These are phyloP conservation scores for Leguminivora glycinivorella DNA, from an alignment of 1,140 invertebrate genomes.

Conservation along the genomic window DNA sequence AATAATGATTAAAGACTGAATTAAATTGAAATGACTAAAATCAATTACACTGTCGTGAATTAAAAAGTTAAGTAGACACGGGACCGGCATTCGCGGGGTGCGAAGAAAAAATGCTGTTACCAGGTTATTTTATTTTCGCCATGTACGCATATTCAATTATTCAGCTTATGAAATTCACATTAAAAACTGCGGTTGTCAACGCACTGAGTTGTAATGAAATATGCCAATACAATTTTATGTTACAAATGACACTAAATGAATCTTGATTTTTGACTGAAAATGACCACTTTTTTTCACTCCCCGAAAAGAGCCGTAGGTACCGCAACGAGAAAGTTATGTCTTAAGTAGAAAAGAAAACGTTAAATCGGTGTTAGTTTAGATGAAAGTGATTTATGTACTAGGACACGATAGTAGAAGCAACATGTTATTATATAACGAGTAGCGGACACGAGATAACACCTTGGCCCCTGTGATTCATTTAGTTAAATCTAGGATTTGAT, in stretches of 20 bases:
- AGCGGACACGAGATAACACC: constrained; percentile 66
- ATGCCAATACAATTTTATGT: too few species aligned
- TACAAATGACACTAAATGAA: not conserved
- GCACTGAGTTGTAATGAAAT: too few species aligned
- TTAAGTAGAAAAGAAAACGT: constrained; percentile 37
- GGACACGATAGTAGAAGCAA: constrained; percentile 36
- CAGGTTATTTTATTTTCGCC: too few species aligned
- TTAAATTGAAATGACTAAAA: constrained; percentile 68
- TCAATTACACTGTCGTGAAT: constrained; percentile 74
- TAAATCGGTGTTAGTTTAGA: constrained; percentile 43
- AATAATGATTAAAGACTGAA: constrained; percentile 75
- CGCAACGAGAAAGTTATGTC: constrained; percentile 15
- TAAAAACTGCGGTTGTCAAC: too few species aligned
- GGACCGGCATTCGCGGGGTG: not conserved
- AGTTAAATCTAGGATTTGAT: constrained; percentile 70
- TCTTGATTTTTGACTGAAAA: not conserved
- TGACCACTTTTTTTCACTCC: not conserved
- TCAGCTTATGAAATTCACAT: too few species aligned
- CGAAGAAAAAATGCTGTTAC: not conserved
- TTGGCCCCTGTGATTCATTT: constrained; percentile 75
- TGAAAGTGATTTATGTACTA: constrained; percentile 34
- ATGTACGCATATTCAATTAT: too few species aligned
- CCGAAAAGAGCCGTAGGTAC: not conserved
- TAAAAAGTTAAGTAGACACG: constrained; percentile 35
- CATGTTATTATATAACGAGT: constrained; percentile 32